Evolutionary conservation across 2,888 invertebrate species (phyloP), one percentile per base, ranked within the genome.

Genomic region (Germaria angustata): DNA sequence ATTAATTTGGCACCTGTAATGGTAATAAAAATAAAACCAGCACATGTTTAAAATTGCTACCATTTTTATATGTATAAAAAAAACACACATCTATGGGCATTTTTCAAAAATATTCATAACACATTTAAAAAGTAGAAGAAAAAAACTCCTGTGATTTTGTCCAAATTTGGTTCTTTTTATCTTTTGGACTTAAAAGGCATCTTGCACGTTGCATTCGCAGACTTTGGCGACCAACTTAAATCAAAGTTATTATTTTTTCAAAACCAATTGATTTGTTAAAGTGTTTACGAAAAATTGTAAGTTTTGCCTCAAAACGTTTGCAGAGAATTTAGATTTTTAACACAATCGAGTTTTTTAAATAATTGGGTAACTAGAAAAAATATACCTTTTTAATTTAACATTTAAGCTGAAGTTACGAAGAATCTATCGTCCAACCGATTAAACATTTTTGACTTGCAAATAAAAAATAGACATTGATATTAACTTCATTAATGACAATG

Each of bases 1-100:
- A 72, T 46, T 66, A 44, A 66, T 76, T 81, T 76, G 41, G 59
- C 76, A 72, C 76, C 76, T 72, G 80, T 71, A 76, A 46, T 61
- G 71, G 41, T 51, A 34, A 4, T 17, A 34, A 44, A 75, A 69
- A 55, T 8, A 28, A 61, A 55, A 57, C 32, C 39, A 59, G 7
- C 51, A 59, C 71, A 46, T 72, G 71, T 59, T 71, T 76, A 9
- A 36, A 51, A 53, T 71, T 76, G 17, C 57, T 55, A 15, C 65
- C 65, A 75, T 53, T 59, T 71, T 17, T 36, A 57, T n/a, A n/a
- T n/a, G 11, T 49, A 49, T 15, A 69, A 46, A 28, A 39, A 41
- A 20, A 53, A n/a, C 7, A 15, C 32, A 44, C 13, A 39, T 9
- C 36, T 13, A 20, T 6, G 13, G 41, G 59, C 28, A 53, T 17